Percentiles rank a stretch among this genome's conserved stretches.
Evolutionary conservation across 2,797 vertebrate genomes (phyloP).

Genomic region (Oophaga sylvatica): DNA sequence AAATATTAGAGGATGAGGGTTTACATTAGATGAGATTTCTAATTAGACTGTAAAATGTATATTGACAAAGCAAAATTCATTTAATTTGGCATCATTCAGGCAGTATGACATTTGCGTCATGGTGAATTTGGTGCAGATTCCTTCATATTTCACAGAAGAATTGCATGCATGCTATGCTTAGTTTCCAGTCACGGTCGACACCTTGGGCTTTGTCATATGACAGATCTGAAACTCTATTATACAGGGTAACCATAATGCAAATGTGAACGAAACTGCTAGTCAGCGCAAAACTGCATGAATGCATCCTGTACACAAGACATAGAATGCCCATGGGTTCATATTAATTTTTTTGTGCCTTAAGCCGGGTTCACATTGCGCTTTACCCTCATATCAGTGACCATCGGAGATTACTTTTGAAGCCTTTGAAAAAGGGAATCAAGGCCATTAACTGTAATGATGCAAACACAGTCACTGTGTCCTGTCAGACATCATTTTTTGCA

Average conservation of each 20-base stretch:
- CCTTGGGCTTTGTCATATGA: background rate
- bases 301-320: background rate
- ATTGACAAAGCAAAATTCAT: background rate
- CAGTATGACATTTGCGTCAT: background rate
- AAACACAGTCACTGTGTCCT: too few species aligned
- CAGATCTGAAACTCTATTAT: background rate
- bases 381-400: background rate
- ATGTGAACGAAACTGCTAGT: background rate
- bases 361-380: background rate
- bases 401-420: too few species aligned
- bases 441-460: too few species aligned
- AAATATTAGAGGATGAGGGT: background rate
- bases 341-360: background rate
- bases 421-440: too few species aligned
- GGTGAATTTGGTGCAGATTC: background rate
- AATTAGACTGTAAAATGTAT: background rate
- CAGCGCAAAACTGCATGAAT: background rate
- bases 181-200: background rate
- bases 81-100: background rate
- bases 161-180: too few species aligned
- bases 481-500: too few species aligned
- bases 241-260: background rate
- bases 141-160: background rate
- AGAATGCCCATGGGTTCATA: background rate
- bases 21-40: background rate